Base-by-base conservation (phyloP, 1,140 invertebrate genomes). In the Thaumatotibia leucotreta region DNA sequence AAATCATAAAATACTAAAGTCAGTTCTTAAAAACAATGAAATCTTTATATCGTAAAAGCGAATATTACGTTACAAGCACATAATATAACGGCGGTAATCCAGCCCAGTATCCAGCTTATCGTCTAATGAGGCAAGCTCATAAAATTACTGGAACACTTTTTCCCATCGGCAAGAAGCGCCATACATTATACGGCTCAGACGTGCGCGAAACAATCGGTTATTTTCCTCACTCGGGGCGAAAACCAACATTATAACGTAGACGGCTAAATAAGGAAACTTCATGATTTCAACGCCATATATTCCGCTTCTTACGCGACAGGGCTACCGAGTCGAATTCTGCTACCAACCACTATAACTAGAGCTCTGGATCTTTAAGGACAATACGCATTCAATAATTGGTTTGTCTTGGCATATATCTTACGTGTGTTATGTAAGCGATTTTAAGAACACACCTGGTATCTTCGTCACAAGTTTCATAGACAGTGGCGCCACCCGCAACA, bases 101-200 rank as follows among this genome's bases (percentile, higher is more conserved):
- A 45, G 39, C 14, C 6, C 14, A 8, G 32, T 14, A 45, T 17
- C 39, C 14, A 20, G 39, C 39, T 45, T 45, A 45, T 45, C 52
- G 52, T n/a, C 52, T 58, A 58, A 58, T 58, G 52, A 58, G 52
- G 17, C 23, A 5, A 31, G 24, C 52, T 58, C 52, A 58, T 58
- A 27, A 58, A 58, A 58, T 54, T 58, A 58, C 52, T 24, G n/a
- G 52, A 27, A 29, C 24, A 58, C 24, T 58, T 58, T 58, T 58
- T 58, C 52, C 24, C 52, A 58, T 58, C 52, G 11, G 23, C 24
- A 24, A 27, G 52, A 45, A 45, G 39, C 17, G 11, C 24, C 27
- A 29, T 58, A 52, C 22, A 58, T 58, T 58, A 58, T 27, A n/a
- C 23, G 23, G 5, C 52, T 27, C 52, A n/a, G 52, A 27, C 23